phyloP scores from a whole-genome alignment of 1,140 invertebrate genomes.

The Chymomyza costata region DNA sequence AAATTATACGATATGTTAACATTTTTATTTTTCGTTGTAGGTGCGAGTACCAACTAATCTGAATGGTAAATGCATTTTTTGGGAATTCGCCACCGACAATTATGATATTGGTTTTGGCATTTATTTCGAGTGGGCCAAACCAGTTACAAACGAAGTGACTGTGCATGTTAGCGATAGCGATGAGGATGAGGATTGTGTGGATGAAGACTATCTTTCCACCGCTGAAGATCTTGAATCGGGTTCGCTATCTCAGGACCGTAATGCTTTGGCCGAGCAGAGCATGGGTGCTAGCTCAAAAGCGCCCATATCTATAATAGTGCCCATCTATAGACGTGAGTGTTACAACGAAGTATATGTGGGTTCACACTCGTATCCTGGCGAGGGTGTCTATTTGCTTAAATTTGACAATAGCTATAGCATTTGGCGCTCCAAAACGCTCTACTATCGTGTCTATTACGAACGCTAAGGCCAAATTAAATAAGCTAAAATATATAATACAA shows the following conservation, averaged over 20 bases:
- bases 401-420: conserved; percentile 99
- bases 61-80: conserved; percentile 95
- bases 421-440: conserved; percentile 99
- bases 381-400: conserved; percentile 98
- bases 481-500: too few species aligned
- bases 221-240: conserved; percentile 75
- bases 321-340: conserved; percentile 96
- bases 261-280: conserved; percentile 29
- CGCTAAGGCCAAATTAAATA: conserved; percentile 75
- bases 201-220: conserved; percentile 78
- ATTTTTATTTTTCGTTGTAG: conserved; percentile 17
- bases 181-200: conserved; percentile 79
- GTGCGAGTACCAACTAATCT: conserved; percentile 97
- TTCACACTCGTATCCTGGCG: conserved; percentile 96
- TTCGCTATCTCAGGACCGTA: conserved; percentile 69
- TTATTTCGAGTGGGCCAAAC: conserved; percentile 98
- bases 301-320: conserved; percentile 87
- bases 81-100: conserved; percentile 99
- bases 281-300: conserved; percentile 73
- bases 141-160: conserved; percentile 87
- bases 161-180: conserved; percentile 92
- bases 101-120: conserved; percentile 99
- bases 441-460: conserved; percentile 99
- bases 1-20: neutral
- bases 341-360: conserved; percentile 98